phyloP scores from a whole-genome alignment of 2,797 vertebrate genomes.

The Ptychadena robeensis region DNA sequence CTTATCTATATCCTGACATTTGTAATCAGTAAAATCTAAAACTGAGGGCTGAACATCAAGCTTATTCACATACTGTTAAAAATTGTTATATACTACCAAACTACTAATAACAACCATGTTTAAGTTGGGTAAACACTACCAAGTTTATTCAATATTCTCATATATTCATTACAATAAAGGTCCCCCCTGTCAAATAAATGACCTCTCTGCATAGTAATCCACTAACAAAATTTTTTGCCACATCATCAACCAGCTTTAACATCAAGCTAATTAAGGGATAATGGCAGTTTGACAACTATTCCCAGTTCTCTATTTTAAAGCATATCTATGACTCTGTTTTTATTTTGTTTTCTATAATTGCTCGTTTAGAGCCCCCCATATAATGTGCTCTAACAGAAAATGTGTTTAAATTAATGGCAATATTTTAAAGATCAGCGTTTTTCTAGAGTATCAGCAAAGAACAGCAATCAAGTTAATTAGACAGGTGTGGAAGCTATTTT shows the following conservation, averaged over 20 bases:
- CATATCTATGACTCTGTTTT: slow-evolving; percentile 62
- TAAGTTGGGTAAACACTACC: background rate
- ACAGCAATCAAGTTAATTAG: slow-evolving; percentile 56
- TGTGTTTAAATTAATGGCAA: slow-evolving; percentile 48
- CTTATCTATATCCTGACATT: no score
- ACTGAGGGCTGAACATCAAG: no score
- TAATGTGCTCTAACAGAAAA: slow-evolving; percentile 36
- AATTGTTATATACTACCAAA: background rate
- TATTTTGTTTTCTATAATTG: slow-evolving; percentile 61
- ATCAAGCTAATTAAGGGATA: slow-evolving; percentile 67
- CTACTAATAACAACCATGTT: background rate
- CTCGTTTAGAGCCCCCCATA: slow-evolving; percentile 45
- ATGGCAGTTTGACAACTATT: slow-evolving; percentile 65
- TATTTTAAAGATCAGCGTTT: slow-evolving; percentile 57
- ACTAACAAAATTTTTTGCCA: slow-evolving; percentile 31
- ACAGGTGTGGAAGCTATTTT: slow-evolving; percentile 48
- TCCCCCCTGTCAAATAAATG: background rate
- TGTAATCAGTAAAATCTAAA: no score
- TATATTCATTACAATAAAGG: background rate
- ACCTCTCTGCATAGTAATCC: slow-evolving; percentile 4
- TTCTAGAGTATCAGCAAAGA: slow-evolving; percentile 48
- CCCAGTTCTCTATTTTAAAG: slow-evolving; percentile 66
- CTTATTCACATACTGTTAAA: no score
- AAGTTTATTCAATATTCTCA: background rate
- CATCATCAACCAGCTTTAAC: slow-evolving; percentile 33